These are phyloP conservation scores for Danionella dracula DNA, from an alignment of 2,797 vertebrate genomes.

Conservation along the genomic window DNA sequence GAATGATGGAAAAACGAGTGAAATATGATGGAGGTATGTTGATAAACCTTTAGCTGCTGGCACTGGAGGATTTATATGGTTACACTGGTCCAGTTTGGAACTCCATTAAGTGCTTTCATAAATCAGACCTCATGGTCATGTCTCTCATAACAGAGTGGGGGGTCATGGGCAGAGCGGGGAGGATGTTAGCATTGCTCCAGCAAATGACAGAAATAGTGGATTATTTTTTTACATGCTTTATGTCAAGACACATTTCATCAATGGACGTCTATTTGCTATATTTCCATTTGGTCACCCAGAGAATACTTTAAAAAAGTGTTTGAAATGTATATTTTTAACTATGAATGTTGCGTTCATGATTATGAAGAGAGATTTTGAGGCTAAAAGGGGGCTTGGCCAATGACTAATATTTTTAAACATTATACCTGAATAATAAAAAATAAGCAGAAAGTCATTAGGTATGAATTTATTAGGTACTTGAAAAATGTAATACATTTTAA, in stretches of 20 bases:
- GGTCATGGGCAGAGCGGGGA: not conserved
- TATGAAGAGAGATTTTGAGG: too few relatives aligned
- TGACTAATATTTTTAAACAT: too few relatives aligned
- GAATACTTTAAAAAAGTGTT: not conserved
- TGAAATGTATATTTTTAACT: not conserved
- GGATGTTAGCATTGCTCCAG: not conserved
- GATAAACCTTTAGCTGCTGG: not conserved
- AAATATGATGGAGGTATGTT: too few relatives aligned
- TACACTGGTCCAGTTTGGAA: not conserved
- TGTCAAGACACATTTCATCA: not conserved
- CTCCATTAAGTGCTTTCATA: conserved; percentile 11
- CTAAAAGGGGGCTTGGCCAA: too few relatives aligned
- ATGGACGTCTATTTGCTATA: not conserved
- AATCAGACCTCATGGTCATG: conserved; percentile 2
- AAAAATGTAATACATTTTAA: too few relatives aligned
- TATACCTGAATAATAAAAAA: too few relatives aligned
- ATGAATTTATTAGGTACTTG: too few relatives aligned
- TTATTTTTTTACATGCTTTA: not conserved
- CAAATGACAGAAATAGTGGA: not conserved
- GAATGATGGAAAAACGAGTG: not conserved
- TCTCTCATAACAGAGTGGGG: not conserved
- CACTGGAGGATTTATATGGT: not conserved
- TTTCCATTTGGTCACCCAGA: not conserved
- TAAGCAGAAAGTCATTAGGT: too few relatives aligned
- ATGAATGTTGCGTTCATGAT: too few relatives aligned